Base-by-base conservation (phyloP, 1,140 invertebrate genomes). In the Polyergus mexicanus region DNA sequence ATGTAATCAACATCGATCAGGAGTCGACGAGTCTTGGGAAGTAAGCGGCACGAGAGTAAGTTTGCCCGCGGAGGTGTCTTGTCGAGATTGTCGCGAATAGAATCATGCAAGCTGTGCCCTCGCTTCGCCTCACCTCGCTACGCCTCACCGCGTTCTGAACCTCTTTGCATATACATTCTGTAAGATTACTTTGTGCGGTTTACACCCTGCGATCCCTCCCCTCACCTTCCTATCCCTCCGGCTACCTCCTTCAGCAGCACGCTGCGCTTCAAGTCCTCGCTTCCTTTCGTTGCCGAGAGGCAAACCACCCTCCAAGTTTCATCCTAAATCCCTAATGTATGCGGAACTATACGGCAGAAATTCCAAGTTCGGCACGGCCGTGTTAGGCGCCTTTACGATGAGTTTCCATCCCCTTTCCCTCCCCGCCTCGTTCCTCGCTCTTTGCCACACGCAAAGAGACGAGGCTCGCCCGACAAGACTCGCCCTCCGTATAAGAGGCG, bases 81-180 rank as follows among this genome's bases (percentile, higher is more conserved):
- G 93, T 94, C 93, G 93, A 91, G 93, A 90, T 94, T 94, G 94
- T 93, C 92, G 90, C 78, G 91, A 87, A 86, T 89, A 88, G 92
- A 93, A 94, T 94, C 93, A 92, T 91, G 94, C 94, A 95, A 95
- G 94, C 94, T 94, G 94, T 93, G 94, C 91, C 90, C 90, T 86
- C 88, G 89, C 71, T 89, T 85, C 86, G 16, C 47, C 85, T 66
- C 19, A 56, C 87, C 63, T 51, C 60, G 66, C 83, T 65, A 25
- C 25, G 11, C 68, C 69, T 76, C 85, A 69, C 60, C 68, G 47
- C 88, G 87, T 90, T 92, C 91, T 90, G 92, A 94, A 94, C 94
- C 94, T 95, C 95, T 95, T 95, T 95, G 95, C 95, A 95, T 95
- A 95, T 95, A 95, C 95, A 95, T 95, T 94, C 94, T 95, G 94